phyloP scores from a whole-genome alignment of 2,888 invertebrate genomes.

The Ceramica pisi region DNA sequence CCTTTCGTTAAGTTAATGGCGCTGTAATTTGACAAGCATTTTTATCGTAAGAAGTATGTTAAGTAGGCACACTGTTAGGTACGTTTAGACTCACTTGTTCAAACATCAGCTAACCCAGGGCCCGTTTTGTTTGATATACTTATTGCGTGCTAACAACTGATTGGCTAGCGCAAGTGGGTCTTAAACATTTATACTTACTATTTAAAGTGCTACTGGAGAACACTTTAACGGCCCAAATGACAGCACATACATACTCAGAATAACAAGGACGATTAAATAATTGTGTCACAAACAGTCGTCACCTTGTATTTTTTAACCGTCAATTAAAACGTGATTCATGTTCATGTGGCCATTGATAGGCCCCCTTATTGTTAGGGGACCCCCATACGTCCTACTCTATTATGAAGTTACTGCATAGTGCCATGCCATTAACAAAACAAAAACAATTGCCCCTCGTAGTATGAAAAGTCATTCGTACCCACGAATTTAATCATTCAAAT shows the following conservation, averaged over 20 bases:
- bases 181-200: too few species aligned
- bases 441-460: slow-evolving; percentile 20
- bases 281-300: slow-evolving; percentile 22
- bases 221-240: not conserved
- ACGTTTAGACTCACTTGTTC: too few species aligned
- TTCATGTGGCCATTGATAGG: slow-evolving; percentile 25
- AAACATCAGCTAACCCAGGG: too few species aligned
- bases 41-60: not conserved
- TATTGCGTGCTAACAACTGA: too few species aligned
- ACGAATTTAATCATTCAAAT: slow-evolving; percentile 18
- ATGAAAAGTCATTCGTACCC: not conserved
- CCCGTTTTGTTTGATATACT: too few species aligned
- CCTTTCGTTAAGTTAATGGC: not conserved
- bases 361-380: slow-evolving; percentile 27
- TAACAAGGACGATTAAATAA: slow-evolving; percentile 20
- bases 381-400: slow-evolving; percentile 22
- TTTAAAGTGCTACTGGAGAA: not conserved
- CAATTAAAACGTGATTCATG: slow-evolving; percentile 48
- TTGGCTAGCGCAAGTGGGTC: too few species aligned
- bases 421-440: slow-evolving; percentile 7
- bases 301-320: slow-evolving; percentile 30
- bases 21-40: not conserved
- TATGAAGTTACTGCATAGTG: slow-evolving; percentile 29
- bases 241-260: not conserved
- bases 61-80: not conserved